Evolutionary conservation across 2,113 vertebrate species (phyloP).

Genomic region (Pseudorhombus dupliciocellatus): DNA sequence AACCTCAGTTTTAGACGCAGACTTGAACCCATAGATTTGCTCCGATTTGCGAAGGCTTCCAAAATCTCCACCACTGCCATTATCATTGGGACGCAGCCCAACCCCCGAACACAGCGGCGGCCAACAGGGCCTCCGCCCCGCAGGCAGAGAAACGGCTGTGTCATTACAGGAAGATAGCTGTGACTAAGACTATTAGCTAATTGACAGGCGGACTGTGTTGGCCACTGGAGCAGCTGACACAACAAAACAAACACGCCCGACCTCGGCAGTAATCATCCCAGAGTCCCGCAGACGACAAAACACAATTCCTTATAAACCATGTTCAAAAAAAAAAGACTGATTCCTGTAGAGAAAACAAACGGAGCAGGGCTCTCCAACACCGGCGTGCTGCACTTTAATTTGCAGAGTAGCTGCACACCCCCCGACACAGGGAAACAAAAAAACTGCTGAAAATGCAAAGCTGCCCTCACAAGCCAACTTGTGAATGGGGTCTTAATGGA

Average conservation of each 20-base stretch:
- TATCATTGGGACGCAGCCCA: constrained; percentile 1
- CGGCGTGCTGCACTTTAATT: constrained; percentile 40
- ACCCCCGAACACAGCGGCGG: constrained; percentile 17
- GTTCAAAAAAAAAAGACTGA: neutral
- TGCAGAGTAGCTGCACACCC: constrained; percentile 18
- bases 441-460: constrained; percentile 45
- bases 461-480: constrained; percentile 30
- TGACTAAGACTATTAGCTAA: constrained; percentile 73
- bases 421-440: neutral
- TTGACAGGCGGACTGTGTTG: constrained; percentile 58
- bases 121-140: neutral
- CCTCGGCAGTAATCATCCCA: constrained; percentile 10
- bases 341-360: neutral
- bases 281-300: neutral
- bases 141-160: constrained; percentile 45
- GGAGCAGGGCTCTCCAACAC: neutral
- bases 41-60: neutral
- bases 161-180: constrained; percentile 57
- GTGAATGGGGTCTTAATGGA: constrained; percentile 48
- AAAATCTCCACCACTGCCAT: constrained; percentile 9
- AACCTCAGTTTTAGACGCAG: neutral
- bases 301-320: neutral
- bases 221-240: constrained; percentile 43
- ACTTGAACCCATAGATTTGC: neutral
- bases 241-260: constrained; percentile 35